Evolutionary conservation across 2,888 invertebrate species (phyloP).

Genomic region (Sarcophaga carnaria): DNA sequence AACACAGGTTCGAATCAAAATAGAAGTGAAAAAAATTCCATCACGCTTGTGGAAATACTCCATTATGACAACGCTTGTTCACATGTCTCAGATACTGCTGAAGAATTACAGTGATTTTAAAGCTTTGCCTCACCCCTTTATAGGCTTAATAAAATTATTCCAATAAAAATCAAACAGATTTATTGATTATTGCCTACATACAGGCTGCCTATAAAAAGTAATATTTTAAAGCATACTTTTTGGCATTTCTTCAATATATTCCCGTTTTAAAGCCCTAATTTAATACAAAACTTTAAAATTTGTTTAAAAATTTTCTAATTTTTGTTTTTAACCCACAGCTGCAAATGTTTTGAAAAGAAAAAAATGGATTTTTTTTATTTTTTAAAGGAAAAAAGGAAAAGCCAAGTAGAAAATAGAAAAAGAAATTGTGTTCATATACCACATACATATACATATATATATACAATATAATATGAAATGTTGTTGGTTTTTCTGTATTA

Average conservation of each 20-base stretch:
- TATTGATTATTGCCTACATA: background rate
- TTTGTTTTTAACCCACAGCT: constrained; percentile 44
- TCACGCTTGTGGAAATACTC: no score
- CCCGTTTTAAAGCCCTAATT: background rate
- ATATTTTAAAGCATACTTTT: background rate
- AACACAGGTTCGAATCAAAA: no score
- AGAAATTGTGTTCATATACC: background rate
- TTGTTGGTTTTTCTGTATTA: background rate
- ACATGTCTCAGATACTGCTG: no score
- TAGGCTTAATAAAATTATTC: no score
- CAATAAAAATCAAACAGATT: no score
- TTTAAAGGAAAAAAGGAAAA: background rate
- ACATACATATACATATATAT: background rate
- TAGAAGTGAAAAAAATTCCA: no score
- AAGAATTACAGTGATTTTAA: no score
- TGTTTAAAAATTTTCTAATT: background rate
- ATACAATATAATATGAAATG: constrained; percentile 18
- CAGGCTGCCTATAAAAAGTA: background rate
- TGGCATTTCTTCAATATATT: background rate
- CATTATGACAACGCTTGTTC: no score
- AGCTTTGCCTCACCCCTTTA: no score
- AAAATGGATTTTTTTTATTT: background rate
- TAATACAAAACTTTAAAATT: background rate
- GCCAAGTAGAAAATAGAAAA: background rate
- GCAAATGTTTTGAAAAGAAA: constrained; percentile 23